Conservation (phyloP, 2,888 invertebrate species). For the Melipona beecheii region DNA sequence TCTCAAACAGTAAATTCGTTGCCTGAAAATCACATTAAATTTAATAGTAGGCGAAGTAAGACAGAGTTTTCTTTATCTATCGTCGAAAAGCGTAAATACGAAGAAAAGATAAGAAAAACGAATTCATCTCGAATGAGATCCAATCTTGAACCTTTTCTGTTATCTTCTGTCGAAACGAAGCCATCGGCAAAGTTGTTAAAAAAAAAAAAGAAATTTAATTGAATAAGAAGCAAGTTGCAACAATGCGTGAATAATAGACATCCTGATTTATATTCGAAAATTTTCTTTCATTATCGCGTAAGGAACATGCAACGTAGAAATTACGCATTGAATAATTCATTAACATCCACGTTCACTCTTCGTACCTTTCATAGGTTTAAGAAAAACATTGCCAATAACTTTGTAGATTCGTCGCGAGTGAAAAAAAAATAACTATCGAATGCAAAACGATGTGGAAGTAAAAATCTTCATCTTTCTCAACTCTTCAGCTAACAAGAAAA, state of each 20-base stretch:
- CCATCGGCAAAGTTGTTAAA: neutral
- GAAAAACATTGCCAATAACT: neutral
- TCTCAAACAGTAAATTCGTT: neutral
- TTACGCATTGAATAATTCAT: constrained; percentile 13
- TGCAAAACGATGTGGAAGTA: neutral
- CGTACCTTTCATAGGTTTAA: too few relatives aligned
- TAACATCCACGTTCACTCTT: neutral
- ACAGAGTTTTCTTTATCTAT: neutral
- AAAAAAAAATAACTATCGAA: neutral
- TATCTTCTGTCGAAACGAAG: neutral
- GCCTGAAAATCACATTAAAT: too few relatives aligned
- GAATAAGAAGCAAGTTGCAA: neutral
- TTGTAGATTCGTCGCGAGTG: too few relatives aligned
- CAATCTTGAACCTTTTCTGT: neutral
- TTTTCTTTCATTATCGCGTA: neutral
- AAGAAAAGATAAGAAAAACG: neutral
- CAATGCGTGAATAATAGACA: neutral
- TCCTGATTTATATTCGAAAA: neutral
- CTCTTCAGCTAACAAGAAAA: neutral
- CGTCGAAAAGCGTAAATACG: neutral
- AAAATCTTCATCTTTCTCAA: neutral
- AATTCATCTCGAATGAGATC: neutral
- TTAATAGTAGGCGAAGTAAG: too few relatives aligned
- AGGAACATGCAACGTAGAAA: neutral
- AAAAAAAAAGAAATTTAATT: neutral